Evolutionary conservation across 2,797 vertebrate species (phyloP).

Genomic region (Halcyon leucocephala): DNA sequence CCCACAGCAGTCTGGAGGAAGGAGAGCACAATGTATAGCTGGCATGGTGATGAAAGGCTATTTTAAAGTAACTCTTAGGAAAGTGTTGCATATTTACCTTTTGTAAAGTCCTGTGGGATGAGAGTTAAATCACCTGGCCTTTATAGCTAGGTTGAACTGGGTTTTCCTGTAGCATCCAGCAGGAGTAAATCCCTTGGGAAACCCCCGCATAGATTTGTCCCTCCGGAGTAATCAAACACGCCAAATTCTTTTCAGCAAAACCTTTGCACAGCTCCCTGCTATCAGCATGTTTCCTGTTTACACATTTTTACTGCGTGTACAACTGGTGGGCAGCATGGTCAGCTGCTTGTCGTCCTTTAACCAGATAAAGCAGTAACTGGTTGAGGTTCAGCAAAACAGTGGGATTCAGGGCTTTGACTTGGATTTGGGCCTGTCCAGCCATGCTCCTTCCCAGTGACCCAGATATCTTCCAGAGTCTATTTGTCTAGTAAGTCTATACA

Average conservation of each 20-base stretch:
- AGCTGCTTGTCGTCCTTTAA: background rate
- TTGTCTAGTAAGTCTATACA: rapidly evolving
- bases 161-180: background rate
- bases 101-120: background rate
- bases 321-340: background rate
- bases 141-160: background rate
- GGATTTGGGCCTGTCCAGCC: background rate
- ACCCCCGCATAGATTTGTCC: background rate
- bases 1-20: background rate
- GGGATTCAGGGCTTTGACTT: background rate
- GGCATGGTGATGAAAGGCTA: background rate
- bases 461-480: rapidly evolving
- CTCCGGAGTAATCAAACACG: background rate
- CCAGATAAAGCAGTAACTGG: background rate
- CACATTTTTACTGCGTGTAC: background rate
- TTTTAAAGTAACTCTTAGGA: background rate
- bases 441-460: background rate
- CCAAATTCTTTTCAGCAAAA: background rate
- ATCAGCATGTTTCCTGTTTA: background rate
- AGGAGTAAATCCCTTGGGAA: background rate
- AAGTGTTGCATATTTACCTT: background rate
- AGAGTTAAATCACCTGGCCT: background rate
- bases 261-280: background rate
- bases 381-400: background rate
- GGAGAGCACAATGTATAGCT: background rate